Percentiles rank a stretch among this genome's conserved stretches.
Evolutionary conservation across 2,797 vertebrate species (phyloP).

Genomic region (Atherinosoma microstoma): DNA sequence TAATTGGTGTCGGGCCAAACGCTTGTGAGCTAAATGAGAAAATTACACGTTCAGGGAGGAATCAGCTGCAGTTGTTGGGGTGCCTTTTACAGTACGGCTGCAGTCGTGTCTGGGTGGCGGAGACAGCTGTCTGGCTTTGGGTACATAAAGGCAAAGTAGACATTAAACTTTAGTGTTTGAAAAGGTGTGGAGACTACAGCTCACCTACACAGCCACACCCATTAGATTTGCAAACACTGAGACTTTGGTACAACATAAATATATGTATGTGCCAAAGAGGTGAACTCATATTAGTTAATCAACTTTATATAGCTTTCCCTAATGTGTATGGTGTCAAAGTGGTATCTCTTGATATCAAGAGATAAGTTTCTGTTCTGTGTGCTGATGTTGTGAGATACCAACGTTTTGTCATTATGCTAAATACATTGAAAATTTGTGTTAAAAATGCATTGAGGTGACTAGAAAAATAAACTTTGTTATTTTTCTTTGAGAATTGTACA

Average conservation of each 20-base stretch:
- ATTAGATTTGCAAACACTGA: conserved; percentile 21
- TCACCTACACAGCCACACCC: conserved; percentile 29
- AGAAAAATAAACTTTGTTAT: too few species aligned
- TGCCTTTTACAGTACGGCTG: conserved; percentile 65
- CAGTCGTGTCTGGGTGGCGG: conserved; percentile 56
- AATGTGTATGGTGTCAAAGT: too few species aligned
- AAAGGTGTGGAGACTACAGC: conserved; percentile 36
- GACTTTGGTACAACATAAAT: not conserved
- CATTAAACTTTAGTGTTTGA: conserved; percentile 47
- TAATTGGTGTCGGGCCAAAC: conserved; percentile 85
- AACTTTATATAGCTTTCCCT: too few species aligned
- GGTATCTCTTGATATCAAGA: too few species aligned
- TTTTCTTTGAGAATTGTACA: too few species aligned
- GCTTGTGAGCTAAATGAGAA: conserved; percentile 86
- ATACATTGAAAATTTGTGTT: not conserved
- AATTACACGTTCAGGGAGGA: conserved; percentile 85
- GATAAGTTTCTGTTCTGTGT: not conserved
- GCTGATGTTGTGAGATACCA: not conserved
- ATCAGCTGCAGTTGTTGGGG: conserved; percentile 79
- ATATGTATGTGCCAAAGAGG: not conserved
- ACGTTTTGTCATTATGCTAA: not conserved
- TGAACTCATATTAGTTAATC: not conserved
- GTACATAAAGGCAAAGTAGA: conserved; percentile 38
- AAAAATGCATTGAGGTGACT: too few species aligned
- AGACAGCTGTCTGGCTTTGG: conserved; percentile 66